A percentile compares a stretch with the other conserved stretches of the same genome.
phyloP scores from a whole-genome alignment of 2,113 vertebrate genomes.

The Fregetta grallaria region DNA sequence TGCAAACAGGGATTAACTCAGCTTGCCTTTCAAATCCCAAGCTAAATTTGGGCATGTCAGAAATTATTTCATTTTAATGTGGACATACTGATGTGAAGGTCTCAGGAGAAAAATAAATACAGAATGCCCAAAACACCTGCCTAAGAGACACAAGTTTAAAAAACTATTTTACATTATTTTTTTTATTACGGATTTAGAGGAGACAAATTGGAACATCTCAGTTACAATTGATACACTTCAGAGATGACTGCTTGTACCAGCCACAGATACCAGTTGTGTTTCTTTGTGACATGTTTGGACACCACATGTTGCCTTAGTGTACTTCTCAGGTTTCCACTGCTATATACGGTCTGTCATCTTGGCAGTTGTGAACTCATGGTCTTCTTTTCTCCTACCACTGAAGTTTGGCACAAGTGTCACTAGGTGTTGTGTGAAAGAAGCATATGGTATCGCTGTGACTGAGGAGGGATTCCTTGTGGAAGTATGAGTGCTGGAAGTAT shows the following conservation, averaged over 20 bases:
- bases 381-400: background rate
- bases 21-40: background rate
- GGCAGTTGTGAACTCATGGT: background rate
- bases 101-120: background rate
- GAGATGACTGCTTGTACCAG: background rate
- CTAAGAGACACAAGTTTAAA: background rate
- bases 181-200: background rate
- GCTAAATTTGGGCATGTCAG: background rate
- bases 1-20: background rate
- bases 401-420: background rate
- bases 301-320: background rate
- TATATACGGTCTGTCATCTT: slow-evolving; percentile 22
- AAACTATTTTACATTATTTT: background rate
- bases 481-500: background rate
- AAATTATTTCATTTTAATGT: background rate
- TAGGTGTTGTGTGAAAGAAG: background rate
- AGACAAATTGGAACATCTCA: background rate
- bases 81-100: background rate
- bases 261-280: background rate
- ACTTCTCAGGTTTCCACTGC: slow-evolving; percentile 15
- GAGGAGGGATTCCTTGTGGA: slow-evolving; percentile 41
- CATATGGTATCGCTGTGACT: slow-evolving; percentile 16
- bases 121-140: background rate
- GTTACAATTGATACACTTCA: background rate
- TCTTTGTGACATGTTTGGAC: background rate